phyloP scores from a whole-genome alignment of 1,140 invertebrate species.

The Coboldia fuscipes region DNA sequence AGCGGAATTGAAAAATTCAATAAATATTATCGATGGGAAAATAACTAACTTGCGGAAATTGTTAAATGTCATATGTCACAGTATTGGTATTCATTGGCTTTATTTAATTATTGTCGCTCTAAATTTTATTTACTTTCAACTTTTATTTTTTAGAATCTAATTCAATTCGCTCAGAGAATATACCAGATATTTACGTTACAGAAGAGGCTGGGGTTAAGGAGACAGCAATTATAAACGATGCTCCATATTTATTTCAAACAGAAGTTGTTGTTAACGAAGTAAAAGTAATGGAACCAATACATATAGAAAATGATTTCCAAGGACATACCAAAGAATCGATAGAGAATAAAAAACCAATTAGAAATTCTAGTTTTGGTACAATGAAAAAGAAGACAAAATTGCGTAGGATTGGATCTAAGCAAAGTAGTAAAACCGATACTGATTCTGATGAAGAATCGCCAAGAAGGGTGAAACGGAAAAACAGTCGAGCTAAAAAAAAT shows the following conservation, averaged over 20 bases:
- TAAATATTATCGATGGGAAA: not conserved
- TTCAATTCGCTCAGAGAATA: constrained; percentile 6
- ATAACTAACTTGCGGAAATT: constrained; percentile 1
- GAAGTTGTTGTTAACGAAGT: constrained; percentile 9
- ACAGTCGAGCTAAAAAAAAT: constrained; percentile 8
- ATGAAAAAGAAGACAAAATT: constrained; percentile 16
- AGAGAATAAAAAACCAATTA: not conserved
- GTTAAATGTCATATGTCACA: constrained; percentile 6
- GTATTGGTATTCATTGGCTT: not conserved
- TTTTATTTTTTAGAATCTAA: not conserved
- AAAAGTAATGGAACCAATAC: constrained; percentile 8
- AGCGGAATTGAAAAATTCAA: not conserved
- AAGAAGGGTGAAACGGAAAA: constrained; percentile 14
- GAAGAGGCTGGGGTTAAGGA: constrained; percentile 10
- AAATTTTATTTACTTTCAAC: not conserved
- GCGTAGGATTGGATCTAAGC: constrained; percentile 19
- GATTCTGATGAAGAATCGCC: constrained; percentile 22
- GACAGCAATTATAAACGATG: constrained; percentile 3
- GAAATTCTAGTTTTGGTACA: constrained; percentile 7
- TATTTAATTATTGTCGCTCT: not conserved
- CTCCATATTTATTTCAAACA: constrained; percentile 6
- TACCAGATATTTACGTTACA: constrained; percentile 18
- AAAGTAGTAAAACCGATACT: constrained; percentile 22
- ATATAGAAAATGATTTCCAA: not conserved
- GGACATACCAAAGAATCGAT: not conserved